Evolutionary conservation across 2,888 invertebrate genomes (phyloP), one percentile per base, ranked within the genome.

Genomic region (Cremastinae sp.): DNA sequence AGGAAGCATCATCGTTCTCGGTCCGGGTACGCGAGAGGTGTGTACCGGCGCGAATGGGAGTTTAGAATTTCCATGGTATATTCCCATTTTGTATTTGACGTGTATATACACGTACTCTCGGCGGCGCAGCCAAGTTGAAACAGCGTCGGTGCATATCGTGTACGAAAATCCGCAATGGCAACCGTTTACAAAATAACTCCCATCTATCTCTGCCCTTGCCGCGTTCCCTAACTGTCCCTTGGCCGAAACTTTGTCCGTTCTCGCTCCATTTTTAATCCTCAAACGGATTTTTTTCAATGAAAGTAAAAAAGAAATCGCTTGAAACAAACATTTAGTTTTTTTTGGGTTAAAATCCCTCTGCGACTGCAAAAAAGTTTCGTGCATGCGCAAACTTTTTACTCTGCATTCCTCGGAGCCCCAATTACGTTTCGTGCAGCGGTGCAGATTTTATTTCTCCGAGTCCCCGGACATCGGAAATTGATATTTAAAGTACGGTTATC

Each of bases 21-120:
- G 51, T 14, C 10, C 14, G 14, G 1, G 10, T n/a, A 4, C 4
- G 12, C n/a, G 4, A n/a, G n/a, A n/a, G 43, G 43, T 14, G 14
- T n/a, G 14, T 14, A 43, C 43, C n/a, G 14, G n/a, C 43, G 51
- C 59, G 45, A 71, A 41, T 38, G 47, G 16, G 51, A 64, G 71
- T 71, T 71, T n/a, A 49, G 64, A 71, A 71, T 71, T 71, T 58
- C 64, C 56, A 64, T 41, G 64, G 64, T 22, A 62, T 62, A 56
- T 53, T n/a, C 22, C 51, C 54, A 49, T 71, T 41, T 41, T 71
- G 64, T 28, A 5, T 28, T 58, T 64, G 56, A 47, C 56, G 38
- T 41, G n/a, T n/a, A n/a, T n/a, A n/a, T n/a, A n/a, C n/a, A 49
- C 20, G 14, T 22, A 49, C 14, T 56, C 47, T 38, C 28, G 36